Percentiles rank a stretch among this genome's conserved stretches.
Conservation (phyloP, 2,797 vertebrate species). For the Synanceia verrucosa region DNA sequence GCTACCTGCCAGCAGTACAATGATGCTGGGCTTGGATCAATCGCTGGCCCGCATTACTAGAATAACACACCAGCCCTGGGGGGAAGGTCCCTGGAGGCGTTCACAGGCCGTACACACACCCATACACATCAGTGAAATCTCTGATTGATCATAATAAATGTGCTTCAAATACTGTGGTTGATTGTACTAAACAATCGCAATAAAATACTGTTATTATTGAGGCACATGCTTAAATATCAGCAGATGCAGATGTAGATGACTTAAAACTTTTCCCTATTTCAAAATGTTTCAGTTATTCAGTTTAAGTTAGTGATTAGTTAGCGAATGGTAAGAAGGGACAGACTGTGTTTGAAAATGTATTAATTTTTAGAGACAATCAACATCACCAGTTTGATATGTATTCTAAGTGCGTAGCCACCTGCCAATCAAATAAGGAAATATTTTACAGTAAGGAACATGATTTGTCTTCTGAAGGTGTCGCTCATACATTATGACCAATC, state of each 20-base stretch:
- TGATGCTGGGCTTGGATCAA: slow-evolving; percentile 50
- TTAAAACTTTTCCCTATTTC: background rate
- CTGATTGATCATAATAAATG: slow-evolving; percentile 24
- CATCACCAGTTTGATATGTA: too few species aligned
- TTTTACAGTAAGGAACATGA: background rate
- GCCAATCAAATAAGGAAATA: too few species aligned
- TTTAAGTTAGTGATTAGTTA: background rate
- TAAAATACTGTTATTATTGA: background rate
- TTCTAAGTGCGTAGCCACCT: too few species aligned
- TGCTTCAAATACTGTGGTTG: background rate
- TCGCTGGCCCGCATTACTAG: slow-evolving; percentile 52
- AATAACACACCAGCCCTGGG: slow-evolving; percentile 23
- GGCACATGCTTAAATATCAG: background rate
- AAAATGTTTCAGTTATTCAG: background rate
- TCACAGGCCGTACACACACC: background rate
- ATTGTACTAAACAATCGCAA: background rate
- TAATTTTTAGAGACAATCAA: too few species aligned
- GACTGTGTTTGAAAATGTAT: too few species aligned
- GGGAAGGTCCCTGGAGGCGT: slow-evolving; percentile 11
- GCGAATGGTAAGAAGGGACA: background rate
- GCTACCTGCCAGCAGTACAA: slow-evolving; percentile 30
- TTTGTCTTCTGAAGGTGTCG: background rate
- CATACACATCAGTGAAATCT: slow-evolving; percentile 23
- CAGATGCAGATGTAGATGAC: background rate
- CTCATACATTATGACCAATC: background rate